A percentile compares a stretch with the other conserved stretches of the same genome.
phyloP scores from a whole-genome alignment of 2,888 invertebrate genomes.

The Eupelmus urozonus region DNA sequence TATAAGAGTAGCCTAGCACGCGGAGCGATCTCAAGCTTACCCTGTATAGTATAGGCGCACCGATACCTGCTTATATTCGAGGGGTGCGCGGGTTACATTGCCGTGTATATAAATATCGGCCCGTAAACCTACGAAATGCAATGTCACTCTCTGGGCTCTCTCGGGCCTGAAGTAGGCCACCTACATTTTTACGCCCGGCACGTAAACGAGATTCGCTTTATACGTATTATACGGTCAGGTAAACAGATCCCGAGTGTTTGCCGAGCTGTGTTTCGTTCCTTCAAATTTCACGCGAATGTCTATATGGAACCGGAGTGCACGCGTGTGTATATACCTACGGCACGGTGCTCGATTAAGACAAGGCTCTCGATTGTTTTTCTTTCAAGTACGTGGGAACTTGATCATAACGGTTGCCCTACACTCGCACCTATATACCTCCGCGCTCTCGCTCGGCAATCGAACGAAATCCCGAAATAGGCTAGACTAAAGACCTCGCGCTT shows the following conservation, averaged over 20 bases:
- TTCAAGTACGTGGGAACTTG: neutral
- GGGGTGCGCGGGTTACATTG: no score
- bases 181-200: slow-evolving; percentile 20
- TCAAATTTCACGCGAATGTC: no score
- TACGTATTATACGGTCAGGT: neutral
- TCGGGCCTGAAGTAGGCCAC: slow-evolving; percentile 35
- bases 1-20: no score
- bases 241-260: no score
- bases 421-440: neutral
- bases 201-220: slow-evolving; percentile 6
- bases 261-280: no score
- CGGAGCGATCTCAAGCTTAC: no score
- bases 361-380: slow-evolving; percentile 10
- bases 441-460: neutral
- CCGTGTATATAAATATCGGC: slow-evolving; percentile 41
- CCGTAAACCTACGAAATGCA: slow-evolving; percentile 42
- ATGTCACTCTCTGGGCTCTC: slow-evolving; percentile 32
- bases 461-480: slow-evolving; percentile 33
- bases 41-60: no score
- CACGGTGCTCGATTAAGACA: neutral
- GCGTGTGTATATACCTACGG: no score
- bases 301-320: no score
- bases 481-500: neutral
- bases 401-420: neutral
- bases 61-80: no score